phyloP scores from a whole-genome alignment of 2,888 invertebrate species.

The Drosophila limbata region DNA sequence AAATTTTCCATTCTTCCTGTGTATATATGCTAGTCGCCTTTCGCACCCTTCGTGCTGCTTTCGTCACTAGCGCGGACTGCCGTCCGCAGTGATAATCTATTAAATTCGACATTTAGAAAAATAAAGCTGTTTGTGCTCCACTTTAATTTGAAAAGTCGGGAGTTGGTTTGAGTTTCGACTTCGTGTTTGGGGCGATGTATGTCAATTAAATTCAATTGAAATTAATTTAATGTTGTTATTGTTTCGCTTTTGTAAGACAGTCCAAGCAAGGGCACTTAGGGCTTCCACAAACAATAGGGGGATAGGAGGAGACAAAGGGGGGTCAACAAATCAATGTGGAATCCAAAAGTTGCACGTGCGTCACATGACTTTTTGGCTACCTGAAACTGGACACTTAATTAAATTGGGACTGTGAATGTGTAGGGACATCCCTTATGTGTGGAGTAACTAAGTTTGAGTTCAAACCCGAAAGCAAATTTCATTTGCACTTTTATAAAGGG shows the following conservation, averaged over 20 bases:
- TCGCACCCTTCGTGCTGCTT: too few species aligned
- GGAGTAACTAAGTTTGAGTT: conserved; percentile 39
- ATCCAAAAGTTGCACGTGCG: conserved; percentile 20
- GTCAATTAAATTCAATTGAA: conserved; percentile 75
- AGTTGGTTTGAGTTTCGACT: conserved; percentile 16
- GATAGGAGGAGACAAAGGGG: neutral
- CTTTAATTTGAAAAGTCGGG: conserved; percentile 13
- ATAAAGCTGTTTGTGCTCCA: conserved; percentile 7
- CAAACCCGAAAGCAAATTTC: conserved; percentile 56
- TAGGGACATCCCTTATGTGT: neutral
- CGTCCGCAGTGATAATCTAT: too few species aligned
- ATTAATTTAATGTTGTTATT: conserved; percentile 69
- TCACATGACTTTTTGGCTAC: conserved; percentile 23
- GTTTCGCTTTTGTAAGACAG: conserved; percentile 31
- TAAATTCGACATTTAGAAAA: conserved; percentile 24
- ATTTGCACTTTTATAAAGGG: conserved; percentile 65
- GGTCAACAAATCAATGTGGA: conserved; percentile 28
- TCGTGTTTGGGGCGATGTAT: conserved; percentile 32
- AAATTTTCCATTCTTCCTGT: too few species aligned
- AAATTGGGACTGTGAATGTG: conserved; percentile 18
- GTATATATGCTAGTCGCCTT: too few species aligned
- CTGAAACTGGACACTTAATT: conserved; percentile 36
- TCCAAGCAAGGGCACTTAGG: conserved; percentile 41
- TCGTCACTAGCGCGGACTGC: too few species aligned
- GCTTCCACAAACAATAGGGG: conserved; percentile 20